Base-by-base conservation (phyloP, 2,888 invertebrate genomes). In the Scaptomyza flava region DNA sequence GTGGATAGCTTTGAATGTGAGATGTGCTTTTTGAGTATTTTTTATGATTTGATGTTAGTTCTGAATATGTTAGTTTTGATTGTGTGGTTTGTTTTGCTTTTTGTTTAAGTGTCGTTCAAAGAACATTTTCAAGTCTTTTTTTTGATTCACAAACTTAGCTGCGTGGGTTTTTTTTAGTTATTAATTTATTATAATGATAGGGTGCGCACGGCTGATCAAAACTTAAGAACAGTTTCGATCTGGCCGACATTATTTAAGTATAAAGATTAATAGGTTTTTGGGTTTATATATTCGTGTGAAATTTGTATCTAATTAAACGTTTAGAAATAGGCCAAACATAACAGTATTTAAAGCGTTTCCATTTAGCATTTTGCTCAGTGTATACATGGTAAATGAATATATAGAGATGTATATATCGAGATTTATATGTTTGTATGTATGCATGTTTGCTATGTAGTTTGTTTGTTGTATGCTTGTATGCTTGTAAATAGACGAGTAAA, bases 241-340 rank as follows among this genome's bases (percentile, higher is more conserved):
- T 27, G 14, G 34, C 57, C 31, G 71, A 48, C 47, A n/a, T 47
- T 58, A 46, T 57, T 3, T 23, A 36, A 68, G 52, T 64, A 52
- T 45, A 58, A 3, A 38, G 66, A 53, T 43, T 59, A 70, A 57
- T 72, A 65, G 46, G 43, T 67, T 23, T 59, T 36, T 27, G 27
- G 27, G 34, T 66, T 4, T 23, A 23, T 65, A 56, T 58, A 53
- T 52, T 65, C 56, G 65, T 52, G 65, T 59, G 65, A 66, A 81
- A 68, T 79, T 82, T 81, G 61, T 71, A 56, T 75, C 82, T 83
- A 85, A 83, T 70, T 77, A 85, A 77, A 79, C 61, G 80, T 82
- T 79, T 74, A 81, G 72, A 82, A 84, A 54, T 84, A 74, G 82
- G 84, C 82, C 82, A 82, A 86, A 82, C 86, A 84, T 87, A 86